Evolutionary conservation across 2,888 invertebrate species (phyloP), one percentile per base, ranked within the genome.

Genomic region (Calliphora vomitoria): DNA sequence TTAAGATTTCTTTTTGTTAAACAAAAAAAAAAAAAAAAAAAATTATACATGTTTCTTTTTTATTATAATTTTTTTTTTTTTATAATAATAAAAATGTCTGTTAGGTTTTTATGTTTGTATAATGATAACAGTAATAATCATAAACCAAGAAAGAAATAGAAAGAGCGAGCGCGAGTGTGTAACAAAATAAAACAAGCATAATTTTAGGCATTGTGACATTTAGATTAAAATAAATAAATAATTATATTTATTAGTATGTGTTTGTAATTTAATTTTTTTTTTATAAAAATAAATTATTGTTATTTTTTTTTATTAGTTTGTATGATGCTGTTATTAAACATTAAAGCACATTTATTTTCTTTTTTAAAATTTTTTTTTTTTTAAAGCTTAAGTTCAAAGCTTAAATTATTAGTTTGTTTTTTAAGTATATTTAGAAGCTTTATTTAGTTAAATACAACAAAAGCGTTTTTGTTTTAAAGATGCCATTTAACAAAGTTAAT

Each of bases 141-240:
- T 50, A 64, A 64, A 71, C 15, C 2, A 72, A 41, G 13, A 58
- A 38, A 60, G 50, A 38, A 4, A 50, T 15, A 55, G 25, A 11
- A 18, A 18, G 18, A 69, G 55, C 55, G 10, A 58, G 69, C 20
- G 13, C 38, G 60, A n/a, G 18, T 50, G 76, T 55, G n/a, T 83
- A 35, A 58, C 18, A 50, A 78, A 38, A 79, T 41, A 69, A 79
- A 78, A 84, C 81, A 87, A 82, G 87, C 87, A 85, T 74, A 87
- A 35, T 78, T 87, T 84, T 64, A 84, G 84, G 78, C 78, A 74
- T 68, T 80, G 82, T 78, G 76, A 84, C 76, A 81, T 85, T 82
- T 66, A 72, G 10, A 62, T 66, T 78, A 71, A 82, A 64, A 38
- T 71, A 72, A 66, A 71, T 44, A 72, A 6, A 35, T n/a, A n/a